Base-by-base conservation (phyloP, 2,113 vertebrate species). In the Centropus bengalensis region DNA sequence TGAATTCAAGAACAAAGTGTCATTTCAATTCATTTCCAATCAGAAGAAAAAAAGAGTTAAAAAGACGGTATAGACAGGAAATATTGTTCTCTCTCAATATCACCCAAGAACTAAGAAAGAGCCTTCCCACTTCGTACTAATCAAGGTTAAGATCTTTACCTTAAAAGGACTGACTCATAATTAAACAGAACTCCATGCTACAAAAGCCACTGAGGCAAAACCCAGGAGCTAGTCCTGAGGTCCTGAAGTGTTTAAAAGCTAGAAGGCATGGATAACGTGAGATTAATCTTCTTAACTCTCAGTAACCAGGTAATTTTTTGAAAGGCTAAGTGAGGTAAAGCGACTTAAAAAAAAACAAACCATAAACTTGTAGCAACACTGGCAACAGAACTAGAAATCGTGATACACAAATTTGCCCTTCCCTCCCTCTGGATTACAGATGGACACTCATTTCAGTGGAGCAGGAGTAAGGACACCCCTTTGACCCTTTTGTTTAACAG, bases 111-210 rank as follows among this genome's bases (percentile, higher is more conserved):
- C 59, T 36, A 73, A 36, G 47, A 60, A 70, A 4, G 26, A 30
- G 22, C 27, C 9, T 77, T 15, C 7, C 55, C 21, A 12, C 19
- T 59, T 91, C 40, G 82, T 8, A 58, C 24, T 74, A 42, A 82
- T 52, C 67, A 66, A 80, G 2, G 13, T 91, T 63, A 88, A 91
- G 64, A 90, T 78, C 91, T 90, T 86, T 70, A 70, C 68, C 69
- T 86, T 75, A 93, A 67, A 92, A 95, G 47, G 60, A 67, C 17
- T 47, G 52, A 63, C 42, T 60, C 38, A 36, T 74, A 93, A 94
- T 95, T 82, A 80, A 90, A 88, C 71, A 86, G 45, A 91, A 70
- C 42, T 51, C 59, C 45, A 79, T 54, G 10, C 10, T 23, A 66
- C 67, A 32, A 26, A 82, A 91, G 8, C 18, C 52, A 92, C 44